Evolutionary conservation across 1,140 invertebrate genomes (phyloP).

Genomic region (Formica selysi): DNA sequence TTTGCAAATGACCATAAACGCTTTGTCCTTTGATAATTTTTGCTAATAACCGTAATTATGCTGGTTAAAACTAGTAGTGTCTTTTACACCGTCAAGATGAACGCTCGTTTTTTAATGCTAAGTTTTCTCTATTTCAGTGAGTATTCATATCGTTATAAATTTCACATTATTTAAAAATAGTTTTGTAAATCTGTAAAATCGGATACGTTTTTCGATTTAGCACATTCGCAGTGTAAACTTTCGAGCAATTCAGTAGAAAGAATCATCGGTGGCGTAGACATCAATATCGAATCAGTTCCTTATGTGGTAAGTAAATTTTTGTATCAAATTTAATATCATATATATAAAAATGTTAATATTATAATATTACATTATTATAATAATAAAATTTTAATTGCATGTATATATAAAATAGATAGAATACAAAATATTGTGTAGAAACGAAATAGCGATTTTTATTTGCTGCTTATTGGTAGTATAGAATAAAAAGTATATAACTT

Average conservation of each 20-base stretch:
- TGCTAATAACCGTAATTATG: neutral
- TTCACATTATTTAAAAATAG: constrained; percentile 2
- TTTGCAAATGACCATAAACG: neutral
- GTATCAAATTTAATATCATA: neutral
- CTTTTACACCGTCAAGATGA: neutral
- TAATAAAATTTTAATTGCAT: too few species aligned
- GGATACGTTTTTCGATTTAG: neutral
- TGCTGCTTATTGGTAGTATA: too few species aligned
- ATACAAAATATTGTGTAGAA: too few species aligned
- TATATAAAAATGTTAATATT: constrained; percentile 2
- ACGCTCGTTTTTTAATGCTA: neutral
- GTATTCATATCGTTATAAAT: neutral
- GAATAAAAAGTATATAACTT: too few species aligned
- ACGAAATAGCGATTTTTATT: too few species aligned
- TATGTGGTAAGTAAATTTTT: constrained; percentile 78
- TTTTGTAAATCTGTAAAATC: neutral
- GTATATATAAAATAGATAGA: too few species aligned
- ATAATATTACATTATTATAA: constrained; percentile 26
- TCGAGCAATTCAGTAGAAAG: constrained; percentile 62
- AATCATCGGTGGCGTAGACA: constrained; percentile 80
- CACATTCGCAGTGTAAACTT: neutral
- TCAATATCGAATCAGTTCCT: constrained; percentile 78
- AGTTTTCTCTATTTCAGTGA: constrained; percentile 44
- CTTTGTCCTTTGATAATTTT: constrained; percentile 35
- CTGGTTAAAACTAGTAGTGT: neutral